Base-by-base conservation (phyloP, 2,888 invertebrate genomes). In the Mayetiola destructor region DNA sequence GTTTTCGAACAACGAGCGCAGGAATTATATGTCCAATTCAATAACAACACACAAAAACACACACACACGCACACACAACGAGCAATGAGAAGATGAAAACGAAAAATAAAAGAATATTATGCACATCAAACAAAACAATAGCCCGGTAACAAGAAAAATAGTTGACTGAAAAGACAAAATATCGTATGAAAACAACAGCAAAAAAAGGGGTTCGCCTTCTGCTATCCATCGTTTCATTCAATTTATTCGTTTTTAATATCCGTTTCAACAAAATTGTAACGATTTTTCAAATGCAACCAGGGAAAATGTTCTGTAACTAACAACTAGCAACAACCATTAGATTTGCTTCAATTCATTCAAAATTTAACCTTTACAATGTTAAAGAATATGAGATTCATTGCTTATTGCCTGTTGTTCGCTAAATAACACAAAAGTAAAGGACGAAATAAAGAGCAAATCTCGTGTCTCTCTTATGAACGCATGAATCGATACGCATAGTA, bases 211-310 rank as follows among this genome's bases (percentile, higher is more conserved):
- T 27, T 48, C 2, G 27, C 27, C 27, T 48, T 48, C 9, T 27
- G 14, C 27, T 27, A 27, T 48, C 27, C n/a, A 32, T 32, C 37
- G 12, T 37, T 37, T 37, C 14, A 16, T 37, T 4, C 37, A 16
- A n/a, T 20, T 20, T 12, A 40, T 48, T n/a, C 5, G 27, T 27
- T 48, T n/a, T 16, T 48, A 48, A 48, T 27, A 48, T 48, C 48
- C 48, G 48, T 48, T 48, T 48, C 48, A 23, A 48, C 27, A 27
- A 48, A 27, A n/a, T n/a, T 48, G 48, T 48, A 48, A 48, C 48
- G 48, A 48, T 27, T 27, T 48, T n/a, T 48, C 20, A 48, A 48
- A 48, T n/a, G n/a, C 27, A n/a, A 48, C 48, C n/a, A 14, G 27
- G 27, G n/a, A 16, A 48, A 23, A 27, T n/a, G 3, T 12, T 42